Conservation (phyloP, 2,113 vertebrate species). For the Triplophysa tibetana region DNA sequence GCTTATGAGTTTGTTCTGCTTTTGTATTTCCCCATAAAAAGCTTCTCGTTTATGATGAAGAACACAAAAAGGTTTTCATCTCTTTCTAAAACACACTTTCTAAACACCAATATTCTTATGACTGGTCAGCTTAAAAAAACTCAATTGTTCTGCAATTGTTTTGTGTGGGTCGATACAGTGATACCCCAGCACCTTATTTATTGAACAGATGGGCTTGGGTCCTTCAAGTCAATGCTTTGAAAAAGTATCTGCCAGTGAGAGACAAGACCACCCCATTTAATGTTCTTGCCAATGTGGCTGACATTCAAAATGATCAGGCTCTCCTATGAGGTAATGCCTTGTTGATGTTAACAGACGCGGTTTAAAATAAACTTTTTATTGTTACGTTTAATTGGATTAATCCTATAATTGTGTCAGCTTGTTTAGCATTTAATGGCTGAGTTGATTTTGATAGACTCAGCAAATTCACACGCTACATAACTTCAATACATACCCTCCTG, state of each 20-base stretch:
- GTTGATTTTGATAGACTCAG: not conserved
- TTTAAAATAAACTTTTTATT: constrained; percentile 27
- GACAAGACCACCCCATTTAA: constrained; percentile 42
- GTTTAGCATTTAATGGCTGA: constrained; percentile 18
- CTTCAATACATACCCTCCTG: not conserved
- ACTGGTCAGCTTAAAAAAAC: not conserved
- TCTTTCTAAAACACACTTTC: constrained; percentile 9
- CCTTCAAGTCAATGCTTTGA: not conserved
- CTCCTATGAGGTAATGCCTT: constrained; percentile 30
- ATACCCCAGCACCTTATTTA: not conserved
- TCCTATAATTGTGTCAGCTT: not conserved
- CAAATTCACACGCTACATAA: not conserved
- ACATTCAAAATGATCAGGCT: constrained; percentile 45
- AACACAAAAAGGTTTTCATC: constrained; percentile 1
- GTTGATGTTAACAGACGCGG: constrained; percentile 25
- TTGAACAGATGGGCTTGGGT: not conserved
- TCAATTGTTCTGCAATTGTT: not conserved
- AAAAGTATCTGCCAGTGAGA: not conserved
- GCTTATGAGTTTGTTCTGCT: constrained; percentile 29
- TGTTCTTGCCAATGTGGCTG: constrained; percentile 43
- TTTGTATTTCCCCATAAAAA: constrained; percentile 27
- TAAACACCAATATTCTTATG: constrained; percentile 7
- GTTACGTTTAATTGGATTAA: constrained; percentile 18
- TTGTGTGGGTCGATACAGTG: not conserved
- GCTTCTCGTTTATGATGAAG: constrained; percentile 11